Evolutionary conservation across 2,797 vertebrate genomes (phyloP), one percentile per base, ranked within the genome.

Genomic region (Coccyzus lansbergi): DNA sequence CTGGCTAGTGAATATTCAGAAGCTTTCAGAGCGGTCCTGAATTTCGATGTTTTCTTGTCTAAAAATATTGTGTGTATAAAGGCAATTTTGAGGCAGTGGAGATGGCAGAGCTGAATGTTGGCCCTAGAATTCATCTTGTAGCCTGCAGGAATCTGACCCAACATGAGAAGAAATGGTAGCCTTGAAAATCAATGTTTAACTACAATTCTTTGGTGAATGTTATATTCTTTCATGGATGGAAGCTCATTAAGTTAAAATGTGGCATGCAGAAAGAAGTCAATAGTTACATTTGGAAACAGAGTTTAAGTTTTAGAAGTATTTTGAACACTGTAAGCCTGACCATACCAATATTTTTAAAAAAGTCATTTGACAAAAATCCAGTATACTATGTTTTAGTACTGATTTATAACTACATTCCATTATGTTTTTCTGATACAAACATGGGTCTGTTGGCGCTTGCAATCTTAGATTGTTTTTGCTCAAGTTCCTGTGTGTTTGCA

Each of bases 1-100:
- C 71, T 6, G 4, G 46, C 80, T 75, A 69, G 88, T 92, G 92
- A 94, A 83, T 93, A 94, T 93, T 91, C 93, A 88, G 84, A 69
- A 34, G 28, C 85, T 60, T 63, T 80, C 91, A 58, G 70, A 88
- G 71, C 29, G 52, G 76, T 88, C 38, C 51, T 68, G 72, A 82
- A 77, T 91, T 89, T 83, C 80, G 67, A 68, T 96, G 51, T 71
- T 93, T 90, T 60, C 60, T 75, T 75, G 17, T 46, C 80, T 90
- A 62, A 88, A 93, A 87, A 93, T 72, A 87, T 46, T 20, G 36
- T 29, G 51, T 46, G 62, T 48, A 38, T 82, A 88, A 77, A 89
- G 81, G 78, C 46, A 76, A 1, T 42, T 64, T 48, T 62, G 67
- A 88, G 88, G 88, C 7, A 51, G 4, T 52, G 84, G 72, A 20